Evolutionary conservation across 1,140 invertebrate genomes (phyloP).

Genomic region (Chelonus insularis): DNA sequence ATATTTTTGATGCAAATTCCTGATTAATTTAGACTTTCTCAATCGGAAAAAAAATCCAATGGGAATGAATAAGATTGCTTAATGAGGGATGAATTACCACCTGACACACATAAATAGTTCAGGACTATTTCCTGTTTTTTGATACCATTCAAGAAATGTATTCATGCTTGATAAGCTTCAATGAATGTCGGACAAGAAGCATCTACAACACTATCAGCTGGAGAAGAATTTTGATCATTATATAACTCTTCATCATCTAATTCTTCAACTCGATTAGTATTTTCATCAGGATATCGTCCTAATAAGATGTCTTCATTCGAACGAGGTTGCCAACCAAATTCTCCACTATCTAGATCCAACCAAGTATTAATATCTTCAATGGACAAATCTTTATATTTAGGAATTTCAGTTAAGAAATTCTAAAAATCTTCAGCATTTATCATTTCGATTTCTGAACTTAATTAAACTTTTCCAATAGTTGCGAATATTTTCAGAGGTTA

Average conservation of each 20-base stretch:
- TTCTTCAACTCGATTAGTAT: not conserved
- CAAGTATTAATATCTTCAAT: not conserved
- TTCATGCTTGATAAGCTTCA: too few species aligned
- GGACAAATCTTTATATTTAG: not conserved
- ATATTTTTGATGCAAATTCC: too few species aligned
- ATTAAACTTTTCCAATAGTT: conserved; percentile 10
- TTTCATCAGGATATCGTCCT: not conserved
- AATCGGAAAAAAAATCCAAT: too few species aligned
- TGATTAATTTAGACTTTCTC: too few species aligned
- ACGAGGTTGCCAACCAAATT: not conserved
- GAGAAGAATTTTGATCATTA: not conserved
- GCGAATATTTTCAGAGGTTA: not conserved
- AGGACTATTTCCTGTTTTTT: too few species aligned
- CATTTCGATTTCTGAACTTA: not conserved
- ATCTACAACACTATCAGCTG: not conserved
- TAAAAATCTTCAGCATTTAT: not conserved
- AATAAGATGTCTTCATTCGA: not conserved
- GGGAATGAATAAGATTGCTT: too few species aligned
- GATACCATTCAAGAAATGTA: too few species aligned
- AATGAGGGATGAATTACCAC: too few species aligned
- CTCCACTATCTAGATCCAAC: not conserved
- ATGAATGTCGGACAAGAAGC: not conserved
- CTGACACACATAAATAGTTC: too few species aligned
- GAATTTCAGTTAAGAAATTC: not conserved
- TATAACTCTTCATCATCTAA: not conserved